Evolutionary conservation across 2,888 invertebrate genomes (phyloP).

Genomic region (Sericinus montela): DNA sequence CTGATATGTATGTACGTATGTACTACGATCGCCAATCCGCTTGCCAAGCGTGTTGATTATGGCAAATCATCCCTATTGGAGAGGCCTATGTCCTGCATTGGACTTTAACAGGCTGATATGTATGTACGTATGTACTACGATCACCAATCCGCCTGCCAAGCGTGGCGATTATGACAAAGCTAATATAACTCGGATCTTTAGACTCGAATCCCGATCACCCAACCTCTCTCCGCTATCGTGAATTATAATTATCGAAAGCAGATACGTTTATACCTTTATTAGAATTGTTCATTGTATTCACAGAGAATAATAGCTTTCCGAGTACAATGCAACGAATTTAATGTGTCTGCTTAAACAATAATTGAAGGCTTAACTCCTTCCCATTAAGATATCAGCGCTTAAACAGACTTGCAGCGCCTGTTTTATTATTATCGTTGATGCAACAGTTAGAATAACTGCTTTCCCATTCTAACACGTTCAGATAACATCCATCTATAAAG

Average conservation of each 20-base stretch:
- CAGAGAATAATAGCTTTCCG: neutral
- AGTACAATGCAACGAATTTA: neutral
- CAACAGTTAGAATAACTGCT: neutral
- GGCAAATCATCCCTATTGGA: too few relatives aligned
- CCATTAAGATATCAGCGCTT: slow-evolving; percentile 8
- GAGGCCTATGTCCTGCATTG: too few relatives aligned
- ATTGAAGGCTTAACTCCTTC: slow-evolving; percentile 2
- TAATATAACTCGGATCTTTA: too few relatives aligned
- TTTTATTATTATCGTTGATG: neutral
- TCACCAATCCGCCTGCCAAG: too few relatives aligned
- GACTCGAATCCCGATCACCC: too few relatives aligned
- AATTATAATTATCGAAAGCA: neutral
- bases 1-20: too few relatives aligned
- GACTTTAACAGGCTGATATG: too few relatives aligned
- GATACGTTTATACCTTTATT: neutral
- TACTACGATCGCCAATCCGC: too few relatives aligned
- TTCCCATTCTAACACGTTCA: slow-evolving; percentile 4
- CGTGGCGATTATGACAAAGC: too few relatives aligned
- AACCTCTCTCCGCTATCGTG: too few relatives aligned
- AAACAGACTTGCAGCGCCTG: neutral
- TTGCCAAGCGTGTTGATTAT: too few relatives aligned
- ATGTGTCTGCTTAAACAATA: slow-evolving; percentile 6
- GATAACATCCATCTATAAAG: slow-evolving; percentile 17
- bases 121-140: too few relatives aligned
- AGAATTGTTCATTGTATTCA: neutral